These are phyloP conservation scores for Thera britannica DNA, from an alignment of 2,888 invertebrate species.

Conservation along the genomic window DNA sequence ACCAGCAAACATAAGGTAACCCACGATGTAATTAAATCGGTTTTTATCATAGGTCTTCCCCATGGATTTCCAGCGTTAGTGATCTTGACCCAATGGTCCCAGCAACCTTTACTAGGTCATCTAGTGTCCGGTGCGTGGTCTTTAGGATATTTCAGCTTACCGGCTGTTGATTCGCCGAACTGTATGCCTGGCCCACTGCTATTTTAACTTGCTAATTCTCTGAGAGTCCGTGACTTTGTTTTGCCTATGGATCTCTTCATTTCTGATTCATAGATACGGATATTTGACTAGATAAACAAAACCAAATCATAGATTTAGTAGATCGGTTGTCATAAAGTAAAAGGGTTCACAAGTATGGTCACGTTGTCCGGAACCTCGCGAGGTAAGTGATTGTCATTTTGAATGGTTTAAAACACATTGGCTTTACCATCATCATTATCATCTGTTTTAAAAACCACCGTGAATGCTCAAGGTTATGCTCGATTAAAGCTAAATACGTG, in stretches of 20 bases:
- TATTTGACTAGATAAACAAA: not conserved
- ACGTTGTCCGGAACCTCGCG: constrained; percentile 8
- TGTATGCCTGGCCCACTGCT: not conserved
- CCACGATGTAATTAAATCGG: too few species aligned
- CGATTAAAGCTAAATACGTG: not conserved
- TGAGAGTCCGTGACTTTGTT: not conserved
- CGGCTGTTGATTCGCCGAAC: too few species aligned
- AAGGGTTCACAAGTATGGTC: not conserved
- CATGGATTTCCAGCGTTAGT: not conserved
- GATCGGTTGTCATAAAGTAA: constrained; percentile 4
- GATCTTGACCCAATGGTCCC: not conserved
- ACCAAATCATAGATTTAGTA: constrained; percentile 4
- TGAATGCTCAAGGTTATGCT: too few species aligned
- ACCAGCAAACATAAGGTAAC: too few species aligned
- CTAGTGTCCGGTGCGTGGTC: not conserved
- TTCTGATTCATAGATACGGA: not conserved
- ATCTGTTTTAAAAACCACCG: not conserved
- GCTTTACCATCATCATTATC: not conserved
- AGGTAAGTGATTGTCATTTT: not conserved
- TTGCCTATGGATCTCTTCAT: not conserved
- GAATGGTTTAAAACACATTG: not conserved
- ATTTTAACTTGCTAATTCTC: not conserved
- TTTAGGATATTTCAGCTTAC: not conserved
- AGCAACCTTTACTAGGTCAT: not conserved
- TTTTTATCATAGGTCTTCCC: too few species aligned